Base-by-base conservation (phyloP, 2,797 vertebrate species). In the Enteromius mattozi region DNA sequence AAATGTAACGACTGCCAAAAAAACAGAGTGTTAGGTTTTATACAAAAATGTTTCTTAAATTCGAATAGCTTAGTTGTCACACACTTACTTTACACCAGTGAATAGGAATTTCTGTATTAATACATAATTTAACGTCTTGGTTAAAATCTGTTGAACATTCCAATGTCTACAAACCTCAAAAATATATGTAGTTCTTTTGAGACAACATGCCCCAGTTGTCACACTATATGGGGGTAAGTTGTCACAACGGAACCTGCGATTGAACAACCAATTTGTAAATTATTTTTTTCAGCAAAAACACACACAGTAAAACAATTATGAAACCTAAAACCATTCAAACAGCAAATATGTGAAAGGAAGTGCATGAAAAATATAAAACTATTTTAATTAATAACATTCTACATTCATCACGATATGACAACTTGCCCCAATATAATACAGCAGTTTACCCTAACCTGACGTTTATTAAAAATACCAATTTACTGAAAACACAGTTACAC, bases 21-120 rank as follows among this genome's bases (percentile, higher is more conserved):
- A 37, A 37, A 54, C 54, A 21, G 4, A 40, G 74, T 40, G 51
- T 37, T 13, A 35, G 71, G 33, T 54, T 75, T 37, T 9, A 75
- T 75, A 17, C 33, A n/a, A 76, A 54, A 24, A 16, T 12, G 0
- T 9, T 56, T n/a, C 10, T 37, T 37, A 7, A 21, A 37, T 59
- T n/a, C 8, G 2, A 40, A 13, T 3, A 56, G 30, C 30, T 33
- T 75, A 40, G 66, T n/a, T 40, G 61, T 65, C 61, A 74, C 71
- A 74, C 16, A 42, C 19, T 21, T 37, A n/a, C 17, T n/a, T 69
- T 69, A n/a, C 35, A 40, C 10, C 35, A n/a, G 66, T 69, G 19
- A 71, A 27, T 71, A 71, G 6, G 7, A 30, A n/a, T 54, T 75
- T 76, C 33, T 37, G 19, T 76, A 37, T 75, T 35, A 56, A 76